Conservation (phyloP, 2,888 invertebrate species). For the Argyresthia albistria region DNA sequence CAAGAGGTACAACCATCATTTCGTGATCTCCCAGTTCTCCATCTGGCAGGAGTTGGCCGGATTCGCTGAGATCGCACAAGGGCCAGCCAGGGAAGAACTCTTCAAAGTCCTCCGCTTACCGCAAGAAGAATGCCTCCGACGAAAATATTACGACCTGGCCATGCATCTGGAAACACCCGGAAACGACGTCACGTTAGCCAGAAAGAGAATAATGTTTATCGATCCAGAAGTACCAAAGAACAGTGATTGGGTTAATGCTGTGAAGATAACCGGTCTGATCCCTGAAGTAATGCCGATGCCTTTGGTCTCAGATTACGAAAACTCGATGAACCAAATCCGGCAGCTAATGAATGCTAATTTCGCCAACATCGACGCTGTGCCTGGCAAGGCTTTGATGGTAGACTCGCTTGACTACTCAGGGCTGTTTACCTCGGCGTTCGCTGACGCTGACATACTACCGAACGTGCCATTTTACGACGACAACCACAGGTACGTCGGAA, state of each 20-base stretch:
- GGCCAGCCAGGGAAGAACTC: background rate
- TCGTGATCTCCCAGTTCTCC: constrained; percentile 19
- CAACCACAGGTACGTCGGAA: constrained; percentile 16
- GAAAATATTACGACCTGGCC: constrained; percentile 20
- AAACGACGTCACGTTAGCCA: constrained; percentile 14
- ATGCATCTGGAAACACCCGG: constrained; percentile 15
- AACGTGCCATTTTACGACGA: constrained; percentile 23
- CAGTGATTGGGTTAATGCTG: constrained; percentile 12
- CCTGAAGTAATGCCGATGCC: constrained; percentile 2
- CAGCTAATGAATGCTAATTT: background rate
- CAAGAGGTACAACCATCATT: constrained; percentile 12
- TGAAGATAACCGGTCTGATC: constrained; percentile 9
- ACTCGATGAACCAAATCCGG: too few species aligned
- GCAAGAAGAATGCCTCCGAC: constrained; percentile 16
- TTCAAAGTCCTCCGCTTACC: constrained; percentile 8
- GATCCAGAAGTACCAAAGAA: constrained; percentile 14
- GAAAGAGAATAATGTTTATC: constrained; percentile 15
- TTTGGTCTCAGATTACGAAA: too few species aligned
- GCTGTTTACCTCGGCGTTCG: constrained; percentile 22
- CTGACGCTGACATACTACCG: constrained; percentile 12
- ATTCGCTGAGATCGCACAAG: constrained; percentile 7
- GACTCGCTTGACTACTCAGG: constrained; percentile 20
- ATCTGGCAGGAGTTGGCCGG: constrained; percentile 24
- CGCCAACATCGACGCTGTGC: background rate
- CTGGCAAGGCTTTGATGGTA: constrained; percentile 13